phyloP scores from a whole-genome alignment of 2,113 vertebrate species.

The Epinephelus lanceolatus region DNA sequence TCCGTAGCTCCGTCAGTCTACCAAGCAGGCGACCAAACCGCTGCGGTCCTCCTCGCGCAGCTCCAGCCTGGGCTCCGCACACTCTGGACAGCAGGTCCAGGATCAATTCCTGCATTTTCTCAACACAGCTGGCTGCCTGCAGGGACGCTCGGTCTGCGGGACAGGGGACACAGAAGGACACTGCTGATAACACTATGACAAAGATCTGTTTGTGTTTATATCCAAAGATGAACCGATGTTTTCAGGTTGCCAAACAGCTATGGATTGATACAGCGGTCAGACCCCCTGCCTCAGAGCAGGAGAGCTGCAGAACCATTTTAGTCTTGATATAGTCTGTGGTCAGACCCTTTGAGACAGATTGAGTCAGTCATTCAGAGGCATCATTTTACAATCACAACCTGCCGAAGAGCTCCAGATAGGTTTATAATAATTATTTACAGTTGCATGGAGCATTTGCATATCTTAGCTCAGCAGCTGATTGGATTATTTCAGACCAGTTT shows the following conservation, averaged over 20 bases:
- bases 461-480: background rate
- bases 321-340: background rate
- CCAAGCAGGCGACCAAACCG: constrained; percentile 91
- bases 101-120: constrained; percentile 92
- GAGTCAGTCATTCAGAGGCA: background rate
- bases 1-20: constrained; percentile 91
- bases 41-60: constrained; percentile 85
- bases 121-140: constrained; percentile 88
- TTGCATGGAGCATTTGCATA: background rate
- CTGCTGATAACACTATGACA: background rate
- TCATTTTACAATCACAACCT: background rate
- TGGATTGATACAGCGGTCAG: no score
- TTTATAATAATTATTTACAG: constrained; percentile 3
- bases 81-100: constrained; percentile 91
- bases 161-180: constrained; percentile 10
- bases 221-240: background rate
- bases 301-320: background rate
- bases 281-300: no score
- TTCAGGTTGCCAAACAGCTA: background rate
- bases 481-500: background rate
- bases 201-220: background rate
- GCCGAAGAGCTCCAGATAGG: background rate
- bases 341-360: background rate
- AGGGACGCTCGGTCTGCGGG: constrained; percentile 87
- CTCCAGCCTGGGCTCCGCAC: constrained; percentile 86